Evolutionary conservation across 2,113 vertebrate species (phyloP).

Genomic region (Argyrosomus japonicus): DNA sequence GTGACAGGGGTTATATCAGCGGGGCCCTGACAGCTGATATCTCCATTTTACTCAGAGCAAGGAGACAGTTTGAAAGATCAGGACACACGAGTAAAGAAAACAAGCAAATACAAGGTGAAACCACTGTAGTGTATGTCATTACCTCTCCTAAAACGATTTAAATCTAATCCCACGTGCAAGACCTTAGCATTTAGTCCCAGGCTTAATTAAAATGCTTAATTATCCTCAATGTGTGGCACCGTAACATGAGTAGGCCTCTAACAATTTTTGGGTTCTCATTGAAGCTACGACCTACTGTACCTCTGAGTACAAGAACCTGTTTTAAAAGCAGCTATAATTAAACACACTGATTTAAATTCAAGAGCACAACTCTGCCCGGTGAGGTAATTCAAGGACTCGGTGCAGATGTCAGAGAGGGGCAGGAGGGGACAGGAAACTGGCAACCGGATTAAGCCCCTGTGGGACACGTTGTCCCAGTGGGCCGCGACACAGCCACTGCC

Average conservation of each 20-base stretch:
- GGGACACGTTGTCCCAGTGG: slow-evolving; percentile 58
- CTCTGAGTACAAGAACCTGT: slow-evolving; percentile 39
- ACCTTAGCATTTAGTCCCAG: slow-evolving; percentile 31
- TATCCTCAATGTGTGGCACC: slow-evolving; percentile 47
- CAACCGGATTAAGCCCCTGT: slow-evolving; percentile 58
- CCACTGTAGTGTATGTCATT: background rate
- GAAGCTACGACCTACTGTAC: slow-evolving; percentile 32
- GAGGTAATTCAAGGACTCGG: slow-evolving; percentile 61
- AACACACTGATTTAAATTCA: slow-evolving; percentile 63
- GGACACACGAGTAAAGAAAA: background rate
- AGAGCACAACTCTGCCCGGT: slow-evolving; percentile 25
- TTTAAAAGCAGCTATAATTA: slow-evolving; percentile 63
- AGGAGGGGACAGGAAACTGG: slow-evolving; percentile 68
- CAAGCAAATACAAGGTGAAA: slow-evolving; percentile 7
- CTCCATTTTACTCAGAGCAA: slow-evolving; percentile 14
- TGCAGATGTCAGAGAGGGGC: slow-evolving; percentile 47
- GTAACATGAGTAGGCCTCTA: slow-evolving; percentile 29
- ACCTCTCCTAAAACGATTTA: slow-evolving; percentile 46
- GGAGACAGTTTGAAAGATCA: slow-evolving; percentile 1
- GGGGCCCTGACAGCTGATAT: background rate
- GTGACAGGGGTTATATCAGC: slow-evolving; percentile 5
- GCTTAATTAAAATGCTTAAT: slow-evolving; percentile 62
- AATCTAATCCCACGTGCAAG: slow-evolving; percentile 32
- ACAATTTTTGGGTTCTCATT: slow-evolving; percentile 43
- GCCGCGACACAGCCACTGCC: slow-evolving; percentile 51